These are phyloP conservation scores for Ptilonorhynchus violaceus DNA, from an alignment of 2,113 vertebrate genomes.

Conservation along the genomic window DNA sequence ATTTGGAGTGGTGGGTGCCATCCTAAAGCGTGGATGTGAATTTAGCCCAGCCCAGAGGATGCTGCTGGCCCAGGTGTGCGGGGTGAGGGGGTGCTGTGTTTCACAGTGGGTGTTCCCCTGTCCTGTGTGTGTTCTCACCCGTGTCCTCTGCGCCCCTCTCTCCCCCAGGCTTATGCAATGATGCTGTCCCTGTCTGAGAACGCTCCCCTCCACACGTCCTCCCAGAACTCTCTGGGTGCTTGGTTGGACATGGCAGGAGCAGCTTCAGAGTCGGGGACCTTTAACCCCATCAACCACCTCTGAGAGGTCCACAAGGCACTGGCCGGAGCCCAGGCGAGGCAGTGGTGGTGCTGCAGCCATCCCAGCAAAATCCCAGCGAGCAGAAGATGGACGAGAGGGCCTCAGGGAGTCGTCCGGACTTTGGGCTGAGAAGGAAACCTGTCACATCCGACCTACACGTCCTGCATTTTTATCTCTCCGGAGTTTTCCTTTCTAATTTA, in stretches of 20 bases:
- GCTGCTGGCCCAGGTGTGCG: not conserved
- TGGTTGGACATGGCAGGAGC: slow-evolving; percentile 96
- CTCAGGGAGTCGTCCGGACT: slow-evolving; percentile 34
- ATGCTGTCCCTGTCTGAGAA: slow-evolving; percentile 99
- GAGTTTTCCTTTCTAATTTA: slow-evolving; percentile 10
- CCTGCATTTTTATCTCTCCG: not conserved
- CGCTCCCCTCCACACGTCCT: slow-evolving; percentile 87
- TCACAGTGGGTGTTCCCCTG: fast-evolving
- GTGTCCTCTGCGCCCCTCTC: not conserved
- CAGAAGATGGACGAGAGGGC: slow-evolving; percentile 47
- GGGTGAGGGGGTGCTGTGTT: not conserved
- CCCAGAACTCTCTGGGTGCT: slow-evolving; percentile 95
- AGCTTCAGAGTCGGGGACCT: slow-evolving; percentile 88
- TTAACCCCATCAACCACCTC: slow-evolving; percentile 97
- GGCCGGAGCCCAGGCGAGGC: slow-evolving; percentile 47
- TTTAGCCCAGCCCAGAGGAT: fast-evolving
- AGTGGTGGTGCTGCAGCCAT: not conserved
- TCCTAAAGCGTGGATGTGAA: fast-evolving
- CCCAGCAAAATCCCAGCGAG: slow-evolving; percentile 54
- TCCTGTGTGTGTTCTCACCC: not conserved
- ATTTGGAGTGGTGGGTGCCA: fast-evolving
- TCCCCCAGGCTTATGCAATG: slow-evolving; percentile 96
- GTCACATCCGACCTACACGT: not conserved
- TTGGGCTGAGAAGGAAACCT: slow-evolving; percentile 31
- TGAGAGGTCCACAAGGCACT: slow-evolving; percentile 70